Evolutionary conservation across 1,140 invertebrate species (phyloP).

Genomic region (Megalopta genalis): DNA sequence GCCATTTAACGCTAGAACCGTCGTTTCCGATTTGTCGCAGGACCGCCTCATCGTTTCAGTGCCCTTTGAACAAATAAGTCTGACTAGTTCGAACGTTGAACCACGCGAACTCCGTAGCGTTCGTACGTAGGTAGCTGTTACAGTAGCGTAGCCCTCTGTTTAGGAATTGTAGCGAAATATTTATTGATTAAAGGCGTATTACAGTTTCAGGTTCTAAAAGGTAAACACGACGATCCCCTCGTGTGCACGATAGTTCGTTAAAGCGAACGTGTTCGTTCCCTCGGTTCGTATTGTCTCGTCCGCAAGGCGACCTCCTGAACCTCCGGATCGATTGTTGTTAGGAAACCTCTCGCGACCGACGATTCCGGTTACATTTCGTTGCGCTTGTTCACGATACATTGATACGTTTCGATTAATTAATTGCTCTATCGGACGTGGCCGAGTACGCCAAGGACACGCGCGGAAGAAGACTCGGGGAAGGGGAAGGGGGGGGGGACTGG

Average conservation of each 20-base stretch:
- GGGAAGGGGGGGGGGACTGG: background rate
- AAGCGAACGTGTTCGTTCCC: constrained; percentile 31
- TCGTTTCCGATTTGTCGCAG: too few species aligned
- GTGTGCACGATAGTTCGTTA: constrained; percentile 44
- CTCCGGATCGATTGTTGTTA: constrained; percentile 30
- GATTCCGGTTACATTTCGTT: constrained; percentile 32
- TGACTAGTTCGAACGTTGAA: too few species aligned
- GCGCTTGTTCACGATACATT: constrained; percentile 28
- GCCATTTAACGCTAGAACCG: constrained; percentile 27
- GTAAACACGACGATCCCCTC: constrained; percentile 62
- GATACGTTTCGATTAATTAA: constrained; percentile 54
- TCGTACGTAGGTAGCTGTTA: too few species aligned
- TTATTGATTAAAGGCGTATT: constrained; percentile 67
- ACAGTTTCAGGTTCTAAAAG: constrained; percentile 60
- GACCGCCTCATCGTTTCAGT: too few species aligned
- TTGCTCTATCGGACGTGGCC: constrained; percentile 59
- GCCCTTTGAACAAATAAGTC: background rate
- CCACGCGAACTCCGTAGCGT: too few species aligned
- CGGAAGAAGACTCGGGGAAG: background rate
- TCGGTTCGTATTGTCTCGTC: constrained; percentile 21
- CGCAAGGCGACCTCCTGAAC: constrained; percentile 41
- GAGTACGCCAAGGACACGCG: constrained; percentile 59
- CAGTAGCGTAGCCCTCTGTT: background rate
- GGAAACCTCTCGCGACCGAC: constrained; percentile 39
- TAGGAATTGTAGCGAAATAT: constrained; percentile 62